Percentiles rank a stretch among this genome's conserved stretches.
These are phyloP conservation scores for Platichthys stellatus DNA, from an alignment of 2,113 vertebrate species.

Conservation along the genomic window DNA sequence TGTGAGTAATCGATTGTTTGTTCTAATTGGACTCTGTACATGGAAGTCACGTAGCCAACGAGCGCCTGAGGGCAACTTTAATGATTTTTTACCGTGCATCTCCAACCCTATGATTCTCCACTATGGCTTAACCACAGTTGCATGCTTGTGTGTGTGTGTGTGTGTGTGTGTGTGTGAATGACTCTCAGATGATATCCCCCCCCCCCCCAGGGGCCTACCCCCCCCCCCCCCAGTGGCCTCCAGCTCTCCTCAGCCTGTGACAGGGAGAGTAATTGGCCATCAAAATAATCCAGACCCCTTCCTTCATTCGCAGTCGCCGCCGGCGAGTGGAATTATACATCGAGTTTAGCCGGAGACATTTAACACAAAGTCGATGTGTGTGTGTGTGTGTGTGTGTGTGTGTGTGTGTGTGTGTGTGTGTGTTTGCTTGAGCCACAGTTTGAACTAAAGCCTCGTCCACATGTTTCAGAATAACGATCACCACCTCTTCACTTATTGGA, in stretches of 20 bases:
- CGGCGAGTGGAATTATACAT: slow-evolving; percentile 61
- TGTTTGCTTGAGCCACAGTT: neutral
- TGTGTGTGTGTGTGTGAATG: slow-evolving; percentile 34
- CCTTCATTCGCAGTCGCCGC: slow-evolving; percentile 53
- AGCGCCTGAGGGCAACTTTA: slow-evolving; percentile 31
- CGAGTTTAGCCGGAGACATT: slow-evolving; percentile 50
- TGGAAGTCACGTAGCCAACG: slow-evolving; percentile 33
- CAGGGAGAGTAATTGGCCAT: slow-evolving; percentile 76
- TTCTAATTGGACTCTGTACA: slow-evolving; percentile 44
- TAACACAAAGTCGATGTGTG: slow-evolving; percentile 36
- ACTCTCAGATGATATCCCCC: slow-evolving; percentile 43
- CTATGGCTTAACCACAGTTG: slow-evolving; percentile 36
- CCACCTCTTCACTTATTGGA: slow-evolving; percentile 6
- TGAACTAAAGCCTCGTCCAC: slow-evolving; percentile 33
- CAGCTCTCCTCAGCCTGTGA: slow-evolving; percentile 61
- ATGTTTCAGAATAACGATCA: slow-evolving; percentile 13
- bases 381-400: slow-evolving; percentile 1
- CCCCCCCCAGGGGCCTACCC: no score
- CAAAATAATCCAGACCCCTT: slow-evolving; percentile 74
- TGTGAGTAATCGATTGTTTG: slow-evolving; percentile 47
- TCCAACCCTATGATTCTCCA: slow-evolving; percentile 25
- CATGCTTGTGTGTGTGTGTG: neutral
- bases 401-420: neutral
- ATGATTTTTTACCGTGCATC: slow-evolving; percentile 45
- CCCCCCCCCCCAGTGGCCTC: slow-evolving; percentile 53